Base-by-base conservation (phyloP, 2,113 vertebrate species). In the Miniopterus natalensis region DNA sequence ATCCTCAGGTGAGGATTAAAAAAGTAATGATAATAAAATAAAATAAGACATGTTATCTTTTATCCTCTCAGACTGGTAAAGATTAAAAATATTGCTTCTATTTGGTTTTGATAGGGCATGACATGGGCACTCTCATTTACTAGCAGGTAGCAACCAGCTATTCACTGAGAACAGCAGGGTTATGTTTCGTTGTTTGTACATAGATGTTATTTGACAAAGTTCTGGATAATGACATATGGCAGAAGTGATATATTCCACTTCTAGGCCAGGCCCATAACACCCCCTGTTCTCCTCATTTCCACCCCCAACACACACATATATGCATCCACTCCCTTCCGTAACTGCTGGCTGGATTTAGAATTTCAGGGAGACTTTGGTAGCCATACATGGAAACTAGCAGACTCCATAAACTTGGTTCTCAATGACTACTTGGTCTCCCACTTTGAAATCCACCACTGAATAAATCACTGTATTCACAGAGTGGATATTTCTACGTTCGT, bases 401-500 rank as follows among this genome's bases (percentile, higher is more conserved):
- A 36, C 29, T 51, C n/a, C 49, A 36, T 59, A 13, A 53, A 47
- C 9, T 51, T 47, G 45, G 5, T 10, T 95, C 8, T 88, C 36
- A 31, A 23, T 93, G 65, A 55, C 29, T 29, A 10, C 40, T 31
- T 84, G 57, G 23, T 49, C 40, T 55, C 29, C 11, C 23, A 14
- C 20, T 45, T 31, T 20, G 10, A 40, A 77, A 90, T 81, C 31
- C 6, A n/a, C 2, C 27, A 81, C 31, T 36, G 61, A 79, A 29
- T 79, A 25, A 83, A 87, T 89, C 47, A 95, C 47, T 77, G 27
- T 2, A 66, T 80, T 80, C 15, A 86, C 27, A 31, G 87, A 81
- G 66, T 47, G 8, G 8, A 6, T 74, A 75, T 66, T 86, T 95
- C 55, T 59, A 51, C 27, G 88, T 66, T 83, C 7, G 61, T 71